A percentile compares a stretch with the other conserved stretches of the same genome.
phyloP scores from a whole-genome alignment of 2,888 invertebrate species.

The Augiades crinisus region DNA sequence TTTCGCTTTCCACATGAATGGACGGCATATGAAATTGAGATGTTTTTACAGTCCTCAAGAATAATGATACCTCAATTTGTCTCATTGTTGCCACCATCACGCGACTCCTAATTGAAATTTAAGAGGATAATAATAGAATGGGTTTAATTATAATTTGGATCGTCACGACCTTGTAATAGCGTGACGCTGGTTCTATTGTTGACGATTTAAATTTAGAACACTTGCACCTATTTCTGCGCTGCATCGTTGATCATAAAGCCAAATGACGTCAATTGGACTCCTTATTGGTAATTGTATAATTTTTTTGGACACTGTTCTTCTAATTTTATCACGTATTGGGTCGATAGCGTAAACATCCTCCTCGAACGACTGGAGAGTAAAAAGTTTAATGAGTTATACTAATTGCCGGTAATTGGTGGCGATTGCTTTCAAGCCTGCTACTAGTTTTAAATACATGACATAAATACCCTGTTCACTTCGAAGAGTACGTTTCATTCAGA shows the following conservation, averaged over 20 bases:
- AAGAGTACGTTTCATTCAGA: conserved; percentile 17
- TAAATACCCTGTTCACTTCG: conserved; percentile 15
- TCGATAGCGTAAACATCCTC: neutral
- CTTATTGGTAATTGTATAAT: neutral
- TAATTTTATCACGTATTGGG: neutral
- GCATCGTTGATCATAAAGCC: conserved; percentile 20
- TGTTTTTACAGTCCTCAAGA: conserved; percentile 2
- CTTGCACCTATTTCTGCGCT: conserved; percentile 20
- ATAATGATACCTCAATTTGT: conserved; percentile 5
- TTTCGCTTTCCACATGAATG: neutral
- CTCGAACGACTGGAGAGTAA: conserved; percentile 3
- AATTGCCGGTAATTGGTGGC: conserved; percentile 17
- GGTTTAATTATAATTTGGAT: conserved; percentile 22
- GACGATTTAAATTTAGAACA: conserved; percentile 22
- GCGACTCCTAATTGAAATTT: conserved; percentile 18
- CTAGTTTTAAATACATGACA: conserved; percentile 19
- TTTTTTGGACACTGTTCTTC: neutral
- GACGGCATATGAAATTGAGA: neutral
- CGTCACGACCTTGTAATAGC: conserved; percentile 17
- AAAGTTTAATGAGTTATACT: conserved; percentile 18
- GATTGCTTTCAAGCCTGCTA: conserved; percentile 15
- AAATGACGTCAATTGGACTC: conserved; percentile 5
- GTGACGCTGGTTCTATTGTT: conserved; percentile 22
- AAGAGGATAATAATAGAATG: conserved; percentile 13
- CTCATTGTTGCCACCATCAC: conserved; percentile 4